A percentile compares a stretch with the other conserved stretches of the same genome.
phyloP scores from a whole-genome alignment of 2,888 invertebrate genomes.

The Synergus itoensis region DNA sequence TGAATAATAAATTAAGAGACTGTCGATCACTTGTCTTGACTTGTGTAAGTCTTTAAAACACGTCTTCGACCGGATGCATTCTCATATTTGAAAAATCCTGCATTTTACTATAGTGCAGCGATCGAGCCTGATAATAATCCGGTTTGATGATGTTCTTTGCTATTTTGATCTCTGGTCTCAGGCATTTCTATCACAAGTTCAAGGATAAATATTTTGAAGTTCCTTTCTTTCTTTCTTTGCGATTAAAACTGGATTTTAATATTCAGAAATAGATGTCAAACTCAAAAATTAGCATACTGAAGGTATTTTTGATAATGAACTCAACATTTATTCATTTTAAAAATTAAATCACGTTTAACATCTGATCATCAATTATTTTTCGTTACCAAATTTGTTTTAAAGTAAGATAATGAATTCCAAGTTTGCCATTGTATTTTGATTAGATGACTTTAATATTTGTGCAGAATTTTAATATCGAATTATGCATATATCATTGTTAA shows the following conservation, averaged over 20 bases:
- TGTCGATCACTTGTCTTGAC: conserved; percentile 4
- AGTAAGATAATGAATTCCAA: conserved; percentile 31
- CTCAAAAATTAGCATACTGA: not conserved
- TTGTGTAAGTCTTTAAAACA: conserved; percentile 8
- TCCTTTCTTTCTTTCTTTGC: not conserved
- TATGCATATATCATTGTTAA: not conserved
- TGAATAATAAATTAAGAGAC: conserved; percentile 24
- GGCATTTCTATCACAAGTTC: conserved; percentile 17
- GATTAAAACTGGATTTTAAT: not conserved
- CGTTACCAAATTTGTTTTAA: conserved; percentile 6
- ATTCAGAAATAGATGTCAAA: not conserved
- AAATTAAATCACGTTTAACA: conserved; percentile 13
- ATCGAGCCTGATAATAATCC: conserved; percentile 23
- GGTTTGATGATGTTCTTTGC: conserved; percentile 33
- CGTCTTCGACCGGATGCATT: conserved; percentile 32
- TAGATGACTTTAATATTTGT: not conserved
- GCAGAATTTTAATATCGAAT: not conserved
- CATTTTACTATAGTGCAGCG: conserved; percentile 27
- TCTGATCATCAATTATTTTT: conserved; percentile 25
- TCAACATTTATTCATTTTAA: not conserved
- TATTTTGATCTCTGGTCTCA: conserved; percentile 36
- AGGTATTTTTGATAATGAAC: not conserved
- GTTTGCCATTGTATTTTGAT: conserved; percentile 18
- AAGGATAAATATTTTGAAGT: conserved; percentile 8
- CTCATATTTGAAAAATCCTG: conserved; percentile 16